Base-by-base conservation (phyloP, 1,140 invertebrate genomes). In the Tenebrio molitor region DNA sequence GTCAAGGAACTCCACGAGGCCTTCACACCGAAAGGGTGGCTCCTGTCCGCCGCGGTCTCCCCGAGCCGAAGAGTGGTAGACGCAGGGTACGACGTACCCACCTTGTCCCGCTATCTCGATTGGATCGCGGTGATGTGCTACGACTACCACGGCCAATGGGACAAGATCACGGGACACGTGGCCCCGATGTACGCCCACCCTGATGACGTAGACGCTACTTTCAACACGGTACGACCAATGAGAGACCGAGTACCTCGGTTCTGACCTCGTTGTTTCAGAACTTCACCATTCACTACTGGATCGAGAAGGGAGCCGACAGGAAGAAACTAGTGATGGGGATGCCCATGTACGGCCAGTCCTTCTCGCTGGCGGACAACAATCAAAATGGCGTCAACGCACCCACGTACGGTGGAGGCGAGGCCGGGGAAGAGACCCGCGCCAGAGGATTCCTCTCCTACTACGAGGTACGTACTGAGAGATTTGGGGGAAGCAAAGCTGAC, bases 101-200 rank as follows among this genome's bases (percentile, higher is more conserved):
- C 84, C 1, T 77, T 95, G 1, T 88, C 88, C 0, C 84, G 86
- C 14, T 90, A 93, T 79, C 85, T 95, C 63, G 92, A 95, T 81
- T 95, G 93, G 91, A 95, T 97, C 75, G 90, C 93, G 1, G 89
- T 97, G 0, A 97, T 97, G 95, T 90, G 91, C 0, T 97, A 97
- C 78, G 95, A 96, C 80, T 96, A 91, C 78, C 94, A 96, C 76
- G 95, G 95, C 0, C 91, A 94, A 76, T 96, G 94, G 94, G 95
- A 96, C 78, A 94, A 95, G 78, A 90, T 91, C 77, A 96, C 94
- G 0, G 95, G 95, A 5, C 94, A 96, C 79, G 89, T 95, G 1
- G 91, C 94, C 0, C 94, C 95, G 0, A 89, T 96, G 81, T 95
- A 94, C 70, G 84, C 84, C 2, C 86, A 91, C 68, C 89, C 91